Evolutionary conservation across 2,113 vertebrate species (phyloP).

Genomic region (Zosterops hypoxanthus): DNA sequence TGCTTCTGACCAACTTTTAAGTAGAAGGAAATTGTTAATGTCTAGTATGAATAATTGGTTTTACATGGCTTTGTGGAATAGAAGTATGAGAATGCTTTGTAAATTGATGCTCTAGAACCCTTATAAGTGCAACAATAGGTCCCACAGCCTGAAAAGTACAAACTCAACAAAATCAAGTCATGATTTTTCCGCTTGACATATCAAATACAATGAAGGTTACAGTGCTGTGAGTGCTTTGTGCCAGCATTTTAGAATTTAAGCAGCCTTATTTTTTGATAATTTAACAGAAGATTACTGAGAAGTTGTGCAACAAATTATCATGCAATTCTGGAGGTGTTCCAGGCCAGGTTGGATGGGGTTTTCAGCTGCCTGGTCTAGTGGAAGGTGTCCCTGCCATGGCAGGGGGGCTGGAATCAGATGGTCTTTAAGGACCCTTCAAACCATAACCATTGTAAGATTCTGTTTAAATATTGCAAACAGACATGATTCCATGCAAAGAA

Average conservation of each 20-base stretch:
- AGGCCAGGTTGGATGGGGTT: background rate
- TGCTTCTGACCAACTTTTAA: background rate
- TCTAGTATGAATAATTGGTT: background rate
- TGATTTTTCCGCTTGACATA: conserved; percentile 45
- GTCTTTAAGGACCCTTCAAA: background rate
- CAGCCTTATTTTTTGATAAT: background rate
- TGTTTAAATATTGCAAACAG: background rate
- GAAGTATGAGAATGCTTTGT: background rate
- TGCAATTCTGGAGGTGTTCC: background rate
- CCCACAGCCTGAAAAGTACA: background rate
- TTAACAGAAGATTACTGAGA: background rate
- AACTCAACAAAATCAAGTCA: background rate
- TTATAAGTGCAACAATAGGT: background rate
- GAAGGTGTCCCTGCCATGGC: background rate
- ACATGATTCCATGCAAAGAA: background rate
- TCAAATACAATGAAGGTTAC: conserved; percentile 1
- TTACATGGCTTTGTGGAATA: background rate
- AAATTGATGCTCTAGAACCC: background rate
- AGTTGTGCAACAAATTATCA: background rate
- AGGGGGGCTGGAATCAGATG: background rate
- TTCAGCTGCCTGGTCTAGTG: background rate
- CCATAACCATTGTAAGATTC: background rate
- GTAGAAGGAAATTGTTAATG: background rate
- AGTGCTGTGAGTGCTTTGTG: background rate
- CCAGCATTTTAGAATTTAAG: background rate